Conservation (phyloP, 2,888 invertebrate genomes). For the Linyphia triangularis region DNA sequence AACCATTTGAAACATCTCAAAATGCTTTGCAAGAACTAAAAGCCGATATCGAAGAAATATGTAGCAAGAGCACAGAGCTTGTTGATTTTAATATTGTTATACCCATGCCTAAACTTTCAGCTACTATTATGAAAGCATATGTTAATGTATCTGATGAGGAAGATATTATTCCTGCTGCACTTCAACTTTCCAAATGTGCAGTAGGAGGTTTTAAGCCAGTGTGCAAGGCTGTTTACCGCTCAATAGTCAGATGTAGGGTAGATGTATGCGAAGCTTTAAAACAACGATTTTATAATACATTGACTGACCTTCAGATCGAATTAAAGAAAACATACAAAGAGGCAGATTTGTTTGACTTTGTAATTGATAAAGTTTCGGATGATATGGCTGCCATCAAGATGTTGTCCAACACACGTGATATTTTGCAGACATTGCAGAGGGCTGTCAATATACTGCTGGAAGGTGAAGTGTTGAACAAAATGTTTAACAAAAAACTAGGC, state of each 20-base stretch:
- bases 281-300: neutral
- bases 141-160: constrained; percentile 29
- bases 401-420: constrained; percentile 34
- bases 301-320: constrained; percentile 19
- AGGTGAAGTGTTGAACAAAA: constrained; percentile 35
- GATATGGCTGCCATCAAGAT: constrained; percentile 43
- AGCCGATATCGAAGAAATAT: constrained; percentile 14
- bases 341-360: constrained; percentile 34
- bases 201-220: neutral
- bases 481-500: constrained; percentile 18
- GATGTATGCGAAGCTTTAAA: constrained; percentile 37
- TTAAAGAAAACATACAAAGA: neutral
- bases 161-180: constrained; percentile 17
- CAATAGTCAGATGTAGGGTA: constrained; percentile 37
- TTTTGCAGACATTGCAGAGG: constrained; percentile 35
- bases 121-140: constrained; percentile 59
- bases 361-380: neutral
- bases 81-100: constrained; percentile 38
- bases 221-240: constrained; percentile 41
- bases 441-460: constrained; percentile 38
- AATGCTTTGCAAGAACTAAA: constrained; percentile 25
- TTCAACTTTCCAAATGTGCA: neutral
- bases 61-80: constrained; percentile 1
- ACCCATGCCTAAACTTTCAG: constrained; percentile 10
- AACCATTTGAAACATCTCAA: constrained; percentile 56